phyloP scores from a whole-genome alignment of 2,113 vertebrate species.

The Symphodus melops region DNA sequence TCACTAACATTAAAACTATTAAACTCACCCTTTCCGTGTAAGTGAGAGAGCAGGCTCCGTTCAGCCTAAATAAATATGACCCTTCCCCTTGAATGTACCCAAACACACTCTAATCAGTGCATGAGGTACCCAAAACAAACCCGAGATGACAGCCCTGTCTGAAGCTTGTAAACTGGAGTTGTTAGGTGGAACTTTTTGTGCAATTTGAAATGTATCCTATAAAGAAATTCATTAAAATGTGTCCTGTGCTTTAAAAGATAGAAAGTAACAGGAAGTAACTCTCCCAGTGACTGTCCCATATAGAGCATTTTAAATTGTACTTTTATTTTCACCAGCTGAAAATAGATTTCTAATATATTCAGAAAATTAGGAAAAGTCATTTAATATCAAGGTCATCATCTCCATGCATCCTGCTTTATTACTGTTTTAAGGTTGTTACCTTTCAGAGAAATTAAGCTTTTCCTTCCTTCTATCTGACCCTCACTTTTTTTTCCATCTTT shows the following conservation, averaged over 20 bases:
- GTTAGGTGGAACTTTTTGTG: too few species aligned
- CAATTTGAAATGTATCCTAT: too few species aligned
- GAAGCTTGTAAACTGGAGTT: too few species aligned
- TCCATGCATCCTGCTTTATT: background rate
- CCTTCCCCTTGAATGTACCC: slow-evolving; percentile 44
- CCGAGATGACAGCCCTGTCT: too few species aligned
- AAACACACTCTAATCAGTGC: slow-evolving; percentile 26
- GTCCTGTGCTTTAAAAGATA: too few species aligned
- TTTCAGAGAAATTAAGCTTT: background rate
- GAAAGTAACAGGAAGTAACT: too few species aligned
- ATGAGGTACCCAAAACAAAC: too few species aligned
- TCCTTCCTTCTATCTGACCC: background rate
- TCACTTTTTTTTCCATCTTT: slow-evolving; percentile 6
- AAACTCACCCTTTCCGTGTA: slow-evolving; percentile 8
- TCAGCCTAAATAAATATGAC: slow-evolving; percentile 54
- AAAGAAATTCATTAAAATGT: too few species aligned
- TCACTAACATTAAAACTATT: slow-evolving; percentile 13
- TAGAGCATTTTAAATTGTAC: too few species aligned
- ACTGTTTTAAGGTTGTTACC: too few species aligned
- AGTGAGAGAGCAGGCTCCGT: slow-evolving; percentile 32
- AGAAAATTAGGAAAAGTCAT: background rate
- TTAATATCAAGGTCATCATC: background rate
- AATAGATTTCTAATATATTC: background rate
- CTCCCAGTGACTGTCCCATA: too few species aligned
- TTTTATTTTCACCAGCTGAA: background rate